These are phyloP conservation scores for Varanus salvator DNA, from an alignment of 2,113 vertebrate genomes.

Conservation along the genomic window DNA sequence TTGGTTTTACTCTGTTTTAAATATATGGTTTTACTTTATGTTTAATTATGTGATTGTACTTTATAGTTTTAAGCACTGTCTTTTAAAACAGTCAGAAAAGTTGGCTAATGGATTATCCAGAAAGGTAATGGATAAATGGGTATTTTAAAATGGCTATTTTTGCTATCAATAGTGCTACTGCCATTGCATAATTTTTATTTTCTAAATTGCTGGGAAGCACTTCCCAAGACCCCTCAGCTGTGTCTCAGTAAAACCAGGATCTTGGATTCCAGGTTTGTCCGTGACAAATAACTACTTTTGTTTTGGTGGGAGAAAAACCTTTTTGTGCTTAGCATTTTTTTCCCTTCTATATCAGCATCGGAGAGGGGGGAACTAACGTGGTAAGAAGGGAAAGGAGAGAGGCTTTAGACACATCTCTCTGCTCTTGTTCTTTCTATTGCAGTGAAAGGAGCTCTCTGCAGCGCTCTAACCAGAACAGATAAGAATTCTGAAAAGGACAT, in stretches of 20 bases:
- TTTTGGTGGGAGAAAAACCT: neutral
- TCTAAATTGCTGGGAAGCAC: neutral
- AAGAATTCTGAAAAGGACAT: slow-evolving; percentile 31
- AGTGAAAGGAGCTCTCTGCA: neutral
- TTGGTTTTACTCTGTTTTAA: too few relatives aligned
- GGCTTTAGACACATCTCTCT: slow-evolving; percentile 27
- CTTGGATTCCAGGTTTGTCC: neutral
- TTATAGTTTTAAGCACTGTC: too few relatives aligned
- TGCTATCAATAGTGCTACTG: neutral
- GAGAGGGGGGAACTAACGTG: neutral
- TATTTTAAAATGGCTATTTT: neutral
- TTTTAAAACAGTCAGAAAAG: too few relatives aligned
- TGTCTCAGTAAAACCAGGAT: neutral
- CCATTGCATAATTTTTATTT: neutral
- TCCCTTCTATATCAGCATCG: neutral
- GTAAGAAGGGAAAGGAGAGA: neutral
- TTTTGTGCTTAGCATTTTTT: neutral
- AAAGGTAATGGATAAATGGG: too few relatives aligned
- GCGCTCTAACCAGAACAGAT: neutral
- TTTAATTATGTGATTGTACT: too few relatives aligned
- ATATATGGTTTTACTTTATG: too few relatives aligned
- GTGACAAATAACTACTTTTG: neutral
- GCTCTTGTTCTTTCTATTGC: slow-evolving; percentile 10
- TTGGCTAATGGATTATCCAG: too few relatives aligned
- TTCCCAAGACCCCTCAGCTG: neutral